A percentile compares a stretch with the other conserved stretches of the same genome.
Evolutionary conservation across 1,140 invertebrate genomes (phyloP).

Genomic region (Lutraria rhynchaena): DNA sequence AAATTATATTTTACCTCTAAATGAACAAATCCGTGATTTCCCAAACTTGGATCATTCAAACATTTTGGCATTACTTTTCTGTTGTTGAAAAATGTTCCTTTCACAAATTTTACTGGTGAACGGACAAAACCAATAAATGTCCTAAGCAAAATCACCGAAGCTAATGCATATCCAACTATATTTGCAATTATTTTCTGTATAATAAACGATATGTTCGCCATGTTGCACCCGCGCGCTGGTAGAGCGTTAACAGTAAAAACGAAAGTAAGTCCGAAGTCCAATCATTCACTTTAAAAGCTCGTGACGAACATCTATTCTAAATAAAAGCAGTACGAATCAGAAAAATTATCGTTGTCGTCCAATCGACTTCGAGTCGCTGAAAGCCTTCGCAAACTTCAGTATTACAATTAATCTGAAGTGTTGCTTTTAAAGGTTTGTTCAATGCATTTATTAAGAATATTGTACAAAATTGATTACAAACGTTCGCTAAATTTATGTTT

Average conservation of each 20-base stretch:
- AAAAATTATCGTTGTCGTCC: too few relatives aligned
- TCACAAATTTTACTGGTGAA: slow-evolving; percentile 39
- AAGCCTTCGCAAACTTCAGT: too few relatives aligned
- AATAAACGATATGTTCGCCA: neutral
- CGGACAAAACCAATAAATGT: slow-evolving; percentile 4
- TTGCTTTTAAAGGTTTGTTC: too few relatives aligned
- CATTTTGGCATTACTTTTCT: slow-evolving; percentile 64
- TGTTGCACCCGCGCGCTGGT: neutral
- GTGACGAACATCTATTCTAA: too few relatives aligned
- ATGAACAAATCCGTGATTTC: slow-evolving; percentile 70
- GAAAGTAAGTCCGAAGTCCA: slow-evolving; percentile 22
- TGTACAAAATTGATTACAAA: too few relatives aligned
- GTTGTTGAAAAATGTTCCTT: slow-evolving; percentile 55
- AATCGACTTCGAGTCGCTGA: too few relatives aligned
- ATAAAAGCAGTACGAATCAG: too few relatives aligned
- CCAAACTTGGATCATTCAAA: slow-evolving; percentile 68
- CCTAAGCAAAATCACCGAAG: neutral
- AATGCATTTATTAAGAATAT: too few relatives aligned
- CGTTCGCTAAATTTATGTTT: too few relatives aligned
- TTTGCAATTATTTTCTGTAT: slow-evolving; percentile 1
- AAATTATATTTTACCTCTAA: slow-evolving; percentile 62
- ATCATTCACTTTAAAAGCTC: too few relatives aligned
- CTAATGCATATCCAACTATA: slow-evolving; percentile 29
- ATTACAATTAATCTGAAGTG: too few relatives aligned
- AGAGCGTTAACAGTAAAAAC: neutral